These are phyloP conservation scores for Fistularia tabacaria DNA, from an alignment of 2,797 vertebrate species.

Conservation along the genomic window DNA sequence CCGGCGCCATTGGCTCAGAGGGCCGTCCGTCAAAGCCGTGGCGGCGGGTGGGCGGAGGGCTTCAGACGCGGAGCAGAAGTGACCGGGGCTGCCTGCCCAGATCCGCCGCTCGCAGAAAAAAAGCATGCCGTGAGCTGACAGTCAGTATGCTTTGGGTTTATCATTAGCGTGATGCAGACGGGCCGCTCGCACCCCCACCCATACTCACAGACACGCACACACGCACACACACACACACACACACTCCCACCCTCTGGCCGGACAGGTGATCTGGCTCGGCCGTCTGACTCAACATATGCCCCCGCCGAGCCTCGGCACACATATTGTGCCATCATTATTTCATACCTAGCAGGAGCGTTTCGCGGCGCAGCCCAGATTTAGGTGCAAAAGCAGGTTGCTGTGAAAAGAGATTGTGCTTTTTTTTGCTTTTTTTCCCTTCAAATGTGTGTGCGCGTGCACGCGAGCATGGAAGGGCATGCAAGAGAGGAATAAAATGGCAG, in stretches of 20 bases:
- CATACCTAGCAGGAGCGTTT: slow-evolving; percentile 55
- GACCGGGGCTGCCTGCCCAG: slow-evolving; percentile 35
- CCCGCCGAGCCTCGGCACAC: slow-evolving; percentile 52
- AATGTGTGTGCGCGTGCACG: not conserved
- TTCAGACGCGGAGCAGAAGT: slow-evolving; percentile 42
- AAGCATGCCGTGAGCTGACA: slow-evolving; percentile 54
- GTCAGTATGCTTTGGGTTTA: slow-evolving; percentile 58
- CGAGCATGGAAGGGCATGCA: slow-evolving; percentile 14
- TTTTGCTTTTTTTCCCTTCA: too few species aligned
- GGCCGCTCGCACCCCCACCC: slow-evolving; percentile 5
- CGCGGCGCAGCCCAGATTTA: slow-evolving; percentile 35
- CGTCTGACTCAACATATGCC: slow-evolving; percentile 56
- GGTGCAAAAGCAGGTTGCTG: slow-evolving; percentile 40
- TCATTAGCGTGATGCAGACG: slow-evolving; percentile 66
- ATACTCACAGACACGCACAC: too few species aligned
- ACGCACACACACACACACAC: too few species aligned
- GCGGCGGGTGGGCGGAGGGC: slow-evolving; percentile 26
- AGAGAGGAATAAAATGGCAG: slow-evolving; percentile 5
- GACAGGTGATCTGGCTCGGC: slow-evolving; percentile 60
- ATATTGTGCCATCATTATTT: slow-evolving; percentile 65
- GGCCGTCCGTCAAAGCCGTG: slow-evolving; percentile 36
- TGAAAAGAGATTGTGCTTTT: slow-evolving; percentile 5
- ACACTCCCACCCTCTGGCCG: slow-evolving; percentile 41
- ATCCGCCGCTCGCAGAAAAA: slow-evolving; percentile 30
- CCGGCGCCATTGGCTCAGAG: slow-evolving; percentile 51